A percentile compares a stretch with the other conserved stretches of the same genome.
phyloP scores from a whole-genome alignment of 2,113 vertebrate species.

The Malurus cyaneus region DNA sequence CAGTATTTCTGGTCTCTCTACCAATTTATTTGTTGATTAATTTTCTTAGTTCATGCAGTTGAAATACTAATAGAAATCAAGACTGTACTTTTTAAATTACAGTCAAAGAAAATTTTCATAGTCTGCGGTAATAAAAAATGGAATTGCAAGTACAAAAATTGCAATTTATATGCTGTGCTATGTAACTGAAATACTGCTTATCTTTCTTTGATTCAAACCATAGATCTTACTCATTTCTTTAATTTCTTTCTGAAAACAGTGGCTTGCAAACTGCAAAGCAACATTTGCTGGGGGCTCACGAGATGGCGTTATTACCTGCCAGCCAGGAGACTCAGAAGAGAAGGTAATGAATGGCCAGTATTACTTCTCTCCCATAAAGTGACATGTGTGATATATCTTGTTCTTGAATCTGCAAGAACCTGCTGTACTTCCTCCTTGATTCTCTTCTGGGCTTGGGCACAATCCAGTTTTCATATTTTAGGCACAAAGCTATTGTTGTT shows the following conservation, averaged over 20 bases:
- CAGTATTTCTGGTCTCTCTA: not conserved
- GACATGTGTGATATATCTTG: not conserved
- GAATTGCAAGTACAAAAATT: not conserved
- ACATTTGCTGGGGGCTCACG: conserved; percentile 91
- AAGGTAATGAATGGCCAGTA: conserved; percentile 81
- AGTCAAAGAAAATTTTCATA: not conserved
- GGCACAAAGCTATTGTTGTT: not conserved
- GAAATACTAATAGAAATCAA: not conserved
- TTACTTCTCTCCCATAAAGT: not conserved
- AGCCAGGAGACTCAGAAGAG: conserved; percentile 94
- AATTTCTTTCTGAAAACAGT: conserved; percentile 75
- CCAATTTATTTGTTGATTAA: not conserved
- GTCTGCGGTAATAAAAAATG: not conserved
- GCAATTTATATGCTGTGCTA: not conserved
- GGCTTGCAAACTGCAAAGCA: conserved; percentile 96
- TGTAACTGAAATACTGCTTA: not conserved
- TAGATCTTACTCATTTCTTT: not conserved
- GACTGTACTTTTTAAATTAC: not conserved
- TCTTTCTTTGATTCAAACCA: not conserved
- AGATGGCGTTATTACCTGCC: conserved; percentile 87
- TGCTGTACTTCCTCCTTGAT: not conserved
- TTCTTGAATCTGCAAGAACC: not conserved
- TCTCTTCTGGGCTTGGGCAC: not conserved
- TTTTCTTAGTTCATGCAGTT: not conserved
- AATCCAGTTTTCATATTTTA: not conserved